These are phyloP conservation scores for Ornithorhynchus anatinus DNA, from an alignment of 2,113 vertebrate genomes.

Conservation along the genomic window DNA sequence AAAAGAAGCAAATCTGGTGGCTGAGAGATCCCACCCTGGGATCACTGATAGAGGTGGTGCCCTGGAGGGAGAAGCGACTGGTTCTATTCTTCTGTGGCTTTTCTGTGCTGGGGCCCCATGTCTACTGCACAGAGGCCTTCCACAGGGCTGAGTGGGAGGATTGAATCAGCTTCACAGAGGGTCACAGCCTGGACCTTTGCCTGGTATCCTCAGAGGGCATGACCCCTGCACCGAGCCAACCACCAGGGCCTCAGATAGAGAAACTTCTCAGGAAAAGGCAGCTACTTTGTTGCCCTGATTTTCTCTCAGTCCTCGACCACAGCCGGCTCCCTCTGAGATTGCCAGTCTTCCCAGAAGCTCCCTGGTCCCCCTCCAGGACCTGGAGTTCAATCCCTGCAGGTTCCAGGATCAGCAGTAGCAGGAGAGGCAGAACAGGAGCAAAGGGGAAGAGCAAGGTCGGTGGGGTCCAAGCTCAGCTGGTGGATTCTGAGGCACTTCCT, in stretches of 20 bases:
- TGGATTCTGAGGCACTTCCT: not conserved
- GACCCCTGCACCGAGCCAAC: too few species aligned
- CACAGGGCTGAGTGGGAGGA: fast-evolving
- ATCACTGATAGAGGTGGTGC: not conserved
- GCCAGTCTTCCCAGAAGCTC: too few species aligned
- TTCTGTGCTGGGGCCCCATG: not conserved
- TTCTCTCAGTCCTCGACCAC: too few species aligned
- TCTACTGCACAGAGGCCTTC: not conserved
- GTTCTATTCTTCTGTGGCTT: not conserved
- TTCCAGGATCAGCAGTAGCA: not conserved
- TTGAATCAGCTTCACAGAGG: not conserved
- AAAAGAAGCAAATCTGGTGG: not conserved
- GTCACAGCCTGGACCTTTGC: not conserved
- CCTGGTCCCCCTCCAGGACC: too few species aligned
- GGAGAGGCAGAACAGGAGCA: not conserved
- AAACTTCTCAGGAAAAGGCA: too few species aligned
- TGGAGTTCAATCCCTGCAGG: too few species aligned
- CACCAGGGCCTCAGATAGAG: too few species aligned
- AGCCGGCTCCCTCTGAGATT: too few species aligned
- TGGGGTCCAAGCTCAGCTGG: too few species aligned
- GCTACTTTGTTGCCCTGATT: too few species aligned
- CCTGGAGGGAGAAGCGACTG: not conserved
- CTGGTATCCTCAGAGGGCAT: too few species aligned
- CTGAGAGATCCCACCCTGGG: not conserved
- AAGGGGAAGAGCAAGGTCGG: not conserved